Evolutionary conservation across 92 coral and sea anemone species (phyloP), one percentile per base, ranked within the genome.

Genomic region (Porites lobata): DNA sequence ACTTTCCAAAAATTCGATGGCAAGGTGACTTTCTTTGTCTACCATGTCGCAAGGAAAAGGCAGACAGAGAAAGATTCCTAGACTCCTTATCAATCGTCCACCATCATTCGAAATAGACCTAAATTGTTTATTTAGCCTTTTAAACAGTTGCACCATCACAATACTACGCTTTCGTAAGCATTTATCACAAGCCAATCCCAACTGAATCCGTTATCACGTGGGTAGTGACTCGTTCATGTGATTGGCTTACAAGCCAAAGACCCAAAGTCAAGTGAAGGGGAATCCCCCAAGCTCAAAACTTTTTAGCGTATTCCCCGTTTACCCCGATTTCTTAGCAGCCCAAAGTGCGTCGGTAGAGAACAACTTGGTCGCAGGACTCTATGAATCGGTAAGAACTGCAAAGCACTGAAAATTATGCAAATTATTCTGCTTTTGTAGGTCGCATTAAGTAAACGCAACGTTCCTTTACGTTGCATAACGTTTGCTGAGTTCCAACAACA

Each of bases 271-370:
- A 7, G 13, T 22, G 19, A 12, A 15, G 84, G 84, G 84, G 84
- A 79, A 79, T 79, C 84, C 84, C 84, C 75, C 18, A 4, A 20
- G 51, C 9, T 2, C 29, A 1, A n/a, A 50, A n/a, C 77, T 7
- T 72, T 18, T n/a, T 50, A 50, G 26, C 2, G 7, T 5, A 26
- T 50, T 50, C 9, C 2, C 14, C 62, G 77, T 47, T 18, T 6
- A 7, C 2, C 15, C 1, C 1, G 0, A 15, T 7, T 1, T 17
- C 13, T 7, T 50, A 18, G 26, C n/a, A 3, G 21, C 77, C 50
- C 3, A 10, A 24, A 68, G 6, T 61, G 4, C 13, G n/a, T 12
- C 38, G 5, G 2, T 19, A 10, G 1, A 19, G 17, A 1, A 14
- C 7, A 12, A 20, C 81, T 13, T 59, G 54, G 9, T 9, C 29